Percentiles rank a stretch among this genome's conserved stretches.
These are phyloP conservation scores for Myodes glareolus DNA, from an alignment of 2,113 vertebrate genomes.

Conservation along the genomic window DNA sequence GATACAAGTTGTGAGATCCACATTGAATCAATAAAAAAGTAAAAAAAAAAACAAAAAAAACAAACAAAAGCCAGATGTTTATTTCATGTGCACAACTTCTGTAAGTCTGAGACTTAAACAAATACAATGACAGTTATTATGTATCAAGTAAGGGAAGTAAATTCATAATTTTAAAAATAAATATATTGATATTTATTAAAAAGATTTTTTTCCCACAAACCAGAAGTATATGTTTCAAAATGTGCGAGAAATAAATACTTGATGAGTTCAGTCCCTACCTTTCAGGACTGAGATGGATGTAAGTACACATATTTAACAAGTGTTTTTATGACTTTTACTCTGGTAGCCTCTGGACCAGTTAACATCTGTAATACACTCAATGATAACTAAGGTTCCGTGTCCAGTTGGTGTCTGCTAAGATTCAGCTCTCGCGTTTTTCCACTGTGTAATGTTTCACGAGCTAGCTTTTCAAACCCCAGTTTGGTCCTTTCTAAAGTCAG, in stretches of 20 bases:
- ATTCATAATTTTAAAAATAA: neutral
- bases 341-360: neutral
- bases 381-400: neutral
- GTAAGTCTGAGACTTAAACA: neutral
- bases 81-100: neutral
- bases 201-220: neutral
- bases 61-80: neutral
- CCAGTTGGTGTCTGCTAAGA: neutral
- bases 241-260: neutral
- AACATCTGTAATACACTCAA: neutral
- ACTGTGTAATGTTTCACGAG: neutral
- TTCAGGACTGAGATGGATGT: neutral
- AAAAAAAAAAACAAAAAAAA: neutral
- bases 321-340: neutral
- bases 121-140: neutral
- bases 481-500: constrained; percentile 8
- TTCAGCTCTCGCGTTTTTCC: neutral
- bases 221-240: neutral
- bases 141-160: neutral
- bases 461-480: neutral
- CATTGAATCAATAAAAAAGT: neutral
- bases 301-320: neutral
- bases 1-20: neutral
- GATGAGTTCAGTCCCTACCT: too few species aligned
- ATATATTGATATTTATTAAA: neutral